These are phyloP conservation scores for Achlya flavicornis DNA, from an alignment of 2,888 invertebrate species.

Conservation along the genomic window DNA sequence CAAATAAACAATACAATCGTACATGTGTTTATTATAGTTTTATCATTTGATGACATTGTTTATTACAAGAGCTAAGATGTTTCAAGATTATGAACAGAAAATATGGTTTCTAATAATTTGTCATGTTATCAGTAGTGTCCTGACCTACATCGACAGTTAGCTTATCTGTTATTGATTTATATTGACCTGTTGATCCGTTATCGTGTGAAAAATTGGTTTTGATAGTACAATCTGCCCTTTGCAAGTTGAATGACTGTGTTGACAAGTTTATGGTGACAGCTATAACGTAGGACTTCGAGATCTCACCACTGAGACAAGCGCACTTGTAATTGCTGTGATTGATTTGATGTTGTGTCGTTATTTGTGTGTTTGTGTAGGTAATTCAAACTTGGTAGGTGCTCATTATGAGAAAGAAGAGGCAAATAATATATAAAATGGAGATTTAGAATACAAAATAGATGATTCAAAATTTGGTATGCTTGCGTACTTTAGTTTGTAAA, in stretches of 20 bases:
- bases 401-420: background rate
- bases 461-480: too few species aligned
- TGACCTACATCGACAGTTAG: slow-evolving; percentile 17
- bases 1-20: too few species aligned
- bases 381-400: background rate
- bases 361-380: background rate
- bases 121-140: slow-evolving; percentile 10
- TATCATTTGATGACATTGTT: background rate
- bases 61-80: background rate
- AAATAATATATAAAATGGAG: background rate
- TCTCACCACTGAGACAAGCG: background rate
- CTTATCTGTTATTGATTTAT: slow-evolving; percentile 14
- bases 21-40: background rate
- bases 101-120: slow-evolving; percentile 1
- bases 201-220: slow-evolving; percentile 14
- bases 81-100: background rate
- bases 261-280: slow-evolving; percentile 16
- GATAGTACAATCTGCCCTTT: slow-evolving; percentile 15
- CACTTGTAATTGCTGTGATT: slow-evolving; percentile 12
- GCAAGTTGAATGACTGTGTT: slow-evolving; percentile 15
- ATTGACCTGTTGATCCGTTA: slow-evolving; percentile 9
- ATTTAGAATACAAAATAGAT: too few species aligned
- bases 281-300: background rate
- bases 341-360: slow-evolving; percentile 5
- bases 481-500: too few species aligned